Base-by-base conservation (phyloP, 2,113 vertebrate genomes). In the Hippocampus zosterae region DNA sequence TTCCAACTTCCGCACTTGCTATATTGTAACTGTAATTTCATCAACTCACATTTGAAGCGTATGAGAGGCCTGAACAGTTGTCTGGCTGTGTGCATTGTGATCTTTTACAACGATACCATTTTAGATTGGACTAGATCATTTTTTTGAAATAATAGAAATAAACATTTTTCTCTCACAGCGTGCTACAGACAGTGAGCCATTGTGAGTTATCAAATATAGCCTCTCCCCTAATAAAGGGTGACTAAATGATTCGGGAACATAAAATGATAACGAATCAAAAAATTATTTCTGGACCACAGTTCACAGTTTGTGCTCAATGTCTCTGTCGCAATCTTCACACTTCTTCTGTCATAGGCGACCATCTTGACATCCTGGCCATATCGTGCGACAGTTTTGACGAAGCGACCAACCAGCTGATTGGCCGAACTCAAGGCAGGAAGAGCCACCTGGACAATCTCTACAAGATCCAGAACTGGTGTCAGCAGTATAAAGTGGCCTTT, bases 331-430 rank as follows among this genome's bases (percentile, higher is more conserved):
- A 29, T 9, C 3, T 1, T n/a, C 18, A 18, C n/a, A 23, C 42
- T 40, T 8, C 27, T 4, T 61, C 3, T 44, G 15, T 61, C 41
- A 16, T 68, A 98, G 97, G 96, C 52, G 80, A 93, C 18, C 92
- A 92, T 73, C 80, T 98, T 80, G 97, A 98, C 86, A 98, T 98
- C 61, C 87, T 98, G 19, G 96, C 97, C 21, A 81, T 98, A 81
- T 98, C 97, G 12, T 98, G 96, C 40, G 96, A 98, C 83, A 98
- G 97, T 73, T 98, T 98, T 56, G 65, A 94, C 8, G 96, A 98
- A 62, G 85, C 90, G 2, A 94, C 96, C 80, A 98, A 98, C 0
- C 40, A 92, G 84, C 82, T 93, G 62, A 98, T 98, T 10, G 96
- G 96, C 48, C 94, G 95, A 70, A 80, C 91, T 15, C 95, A 97